These are phyloP conservation scores for Epinotia demarniana DNA, from an alignment of 2,888 invertebrate species.

Conservation along the genomic window DNA sequence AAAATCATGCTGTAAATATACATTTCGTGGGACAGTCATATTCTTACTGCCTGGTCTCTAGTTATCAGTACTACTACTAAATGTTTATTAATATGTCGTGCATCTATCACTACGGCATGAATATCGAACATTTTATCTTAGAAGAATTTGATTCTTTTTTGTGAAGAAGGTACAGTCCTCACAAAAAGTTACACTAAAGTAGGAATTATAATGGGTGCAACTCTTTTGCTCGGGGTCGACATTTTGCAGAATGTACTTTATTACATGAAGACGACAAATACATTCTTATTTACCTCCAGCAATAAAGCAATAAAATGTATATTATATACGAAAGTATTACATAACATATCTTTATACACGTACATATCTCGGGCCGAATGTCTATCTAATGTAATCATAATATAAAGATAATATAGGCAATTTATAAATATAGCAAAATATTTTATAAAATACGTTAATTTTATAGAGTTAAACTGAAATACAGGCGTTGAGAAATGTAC, in stretches of 20 bases:
- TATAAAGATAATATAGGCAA: constrained; percentile 41
- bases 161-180: constrained; percentile 19
- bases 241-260: constrained; percentile 40
- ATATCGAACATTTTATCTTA: constrained; percentile 9
- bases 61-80: not conserved
- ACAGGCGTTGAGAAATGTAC: constrained; percentile 30
- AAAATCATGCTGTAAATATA: constrained; percentile 25
- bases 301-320: constrained; percentile 45
- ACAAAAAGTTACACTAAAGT: constrained; percentile 24
- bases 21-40: constrained; percentile 18
- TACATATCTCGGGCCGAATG: constrained; percentile 44
- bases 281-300: constrained; percentile 43
- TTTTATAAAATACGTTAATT: constrained; percentile 44
- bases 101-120: too few species aligned
- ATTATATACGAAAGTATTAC: constrained; percentile 41
- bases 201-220: constrained; percentile 23
- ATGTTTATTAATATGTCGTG: not conserved
- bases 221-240: constrained; percentile 32
- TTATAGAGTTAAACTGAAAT: constrained; percentile 42
- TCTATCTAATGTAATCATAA: constrained; percentile 43
- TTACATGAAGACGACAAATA: constrained; percentile 43
- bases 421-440: constrained; percentile 46
- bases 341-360: constrained; percentile 45
- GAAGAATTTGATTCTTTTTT: constrained; percentile 22
- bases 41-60: constrained; percentile 3